Base-by-base conservation (phyloP, 1,140 invertebrate genomes). In the Formica selysi region DNA sequence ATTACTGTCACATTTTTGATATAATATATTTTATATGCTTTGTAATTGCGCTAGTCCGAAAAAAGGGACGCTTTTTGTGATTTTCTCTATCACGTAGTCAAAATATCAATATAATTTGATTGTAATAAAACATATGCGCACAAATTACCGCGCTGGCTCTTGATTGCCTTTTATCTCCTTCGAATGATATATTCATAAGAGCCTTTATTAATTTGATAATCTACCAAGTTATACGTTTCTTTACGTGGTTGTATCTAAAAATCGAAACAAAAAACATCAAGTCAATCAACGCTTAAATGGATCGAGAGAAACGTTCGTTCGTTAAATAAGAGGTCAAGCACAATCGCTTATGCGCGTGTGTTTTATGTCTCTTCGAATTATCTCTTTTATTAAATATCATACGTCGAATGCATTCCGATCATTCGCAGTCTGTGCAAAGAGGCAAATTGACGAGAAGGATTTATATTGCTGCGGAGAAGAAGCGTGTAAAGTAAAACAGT, bases 331-430 rank as follows among this genome's bases (percentile, higher is more conserved):
- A 71, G 22, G 2, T 62, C 67, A 26, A 48, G 11, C 22, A 19
- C 29, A 81, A 54, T 81, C 48, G 16, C 26, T 41, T 29, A 13
- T 41, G 11, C 6, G 1, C 22, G 6, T n/a, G 19, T n/a, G 32
- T 57, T 67, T 61, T 61, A 44, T 32, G 26, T 22, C 44, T 36
- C 38, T 74, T 74, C 4, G 19, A 83, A 74, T 83, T 81, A 81
- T 81, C 67, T 73, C 11, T 6, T 73, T 73, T 41, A 61, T 44
- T 10, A 26, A 59, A n/a, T 41, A 71, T 51, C 68, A 16, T 29
- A 36, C 57, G 19, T 1, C 36, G 51, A 73, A 73, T 5, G 32
- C 44, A 36, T 26, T 38, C 19, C 6, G 51, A 80, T 57, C 32
- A 13, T 29, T 32, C 54, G n/a, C 8, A 62, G n/a, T 83, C 38